These are phyloP conservation scores for Phymorhynchus buccinoides DNA, from an alignment of 1,140 invertebrate genomes.

Conservation along the genomic window DNA sequence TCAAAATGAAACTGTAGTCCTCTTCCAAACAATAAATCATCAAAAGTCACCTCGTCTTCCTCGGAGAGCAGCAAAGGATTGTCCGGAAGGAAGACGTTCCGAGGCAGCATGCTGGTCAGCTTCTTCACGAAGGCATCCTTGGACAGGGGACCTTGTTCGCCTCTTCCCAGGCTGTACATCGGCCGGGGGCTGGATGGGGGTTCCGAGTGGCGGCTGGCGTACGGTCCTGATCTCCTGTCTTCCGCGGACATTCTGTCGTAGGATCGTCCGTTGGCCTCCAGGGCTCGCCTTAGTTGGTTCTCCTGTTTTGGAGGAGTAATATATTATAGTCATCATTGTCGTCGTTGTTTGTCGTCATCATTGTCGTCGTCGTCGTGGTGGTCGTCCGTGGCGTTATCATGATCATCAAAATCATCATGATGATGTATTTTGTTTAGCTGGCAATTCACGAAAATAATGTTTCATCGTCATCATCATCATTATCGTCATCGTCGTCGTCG, in stretches of 20 bases:
- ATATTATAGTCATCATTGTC: too few relatives aligned
- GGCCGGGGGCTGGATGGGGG: neutral
- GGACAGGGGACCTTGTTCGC: neutral
- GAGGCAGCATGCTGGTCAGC: slow-evolving; percentile 43
- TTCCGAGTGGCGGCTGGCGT: slow-evolving; percentile 20
- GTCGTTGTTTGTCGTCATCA: too few relatives aligned
- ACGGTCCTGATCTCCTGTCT: neutral
- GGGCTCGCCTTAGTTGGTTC: neutral
- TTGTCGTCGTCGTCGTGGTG: too few relatives aligned
- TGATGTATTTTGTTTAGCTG: too few relatives aligned
- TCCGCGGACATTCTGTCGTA: neutral
- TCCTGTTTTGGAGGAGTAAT: too few relatives aligned
- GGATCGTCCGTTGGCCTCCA: neutral
- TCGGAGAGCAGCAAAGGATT: slow-evolving; percentile 38
- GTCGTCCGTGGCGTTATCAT: too few relatives aligned
- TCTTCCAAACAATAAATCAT: too few relatives aligned
- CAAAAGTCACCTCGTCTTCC: slow-evolving; percentile 40
- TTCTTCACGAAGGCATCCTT: slow-evolving; percentile 37
- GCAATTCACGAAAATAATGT: too few relatives aligned
- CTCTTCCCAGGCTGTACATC: neutral
- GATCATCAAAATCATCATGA: too few relatives aligned
- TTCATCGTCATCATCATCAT: too few relatives aligned
- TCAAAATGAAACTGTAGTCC: too few relatives aligned
- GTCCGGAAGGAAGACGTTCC: slow-evolving; percentile 43
- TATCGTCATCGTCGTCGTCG: too few relatives aligned